These are phyloP conservation scores for Saccostrea echinata DNA, from an alignment of 1,140 invertebrate genomes.

Conservation along the genomic window DNA sequence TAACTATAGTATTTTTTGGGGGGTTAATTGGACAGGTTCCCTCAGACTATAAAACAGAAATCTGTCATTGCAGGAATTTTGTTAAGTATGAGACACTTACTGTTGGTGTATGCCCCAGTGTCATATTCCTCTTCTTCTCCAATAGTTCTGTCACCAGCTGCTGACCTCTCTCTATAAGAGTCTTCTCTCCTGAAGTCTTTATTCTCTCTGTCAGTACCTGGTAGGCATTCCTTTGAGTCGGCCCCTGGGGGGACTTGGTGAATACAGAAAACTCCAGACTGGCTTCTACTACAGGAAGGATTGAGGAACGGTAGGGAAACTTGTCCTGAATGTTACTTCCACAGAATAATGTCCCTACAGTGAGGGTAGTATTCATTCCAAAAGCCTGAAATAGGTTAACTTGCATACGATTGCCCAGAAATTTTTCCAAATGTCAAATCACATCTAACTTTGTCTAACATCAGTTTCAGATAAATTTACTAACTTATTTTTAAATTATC, in stretches of 20 bases:
- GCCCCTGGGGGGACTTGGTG: conserved; percentile 47
- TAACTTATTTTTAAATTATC: no score
- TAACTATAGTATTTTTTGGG: no score
- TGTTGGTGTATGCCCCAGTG: background rate
- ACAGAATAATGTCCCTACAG: conserved; percentile 52
- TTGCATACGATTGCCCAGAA: no score
- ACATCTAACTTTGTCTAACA: no score
- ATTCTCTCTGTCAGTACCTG: conserved; percentile 36
- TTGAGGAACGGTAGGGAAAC: conserved; percentile 25
- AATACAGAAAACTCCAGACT: conserved; percentile 53
- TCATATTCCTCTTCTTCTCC: background rate
- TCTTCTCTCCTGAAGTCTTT: background rate
- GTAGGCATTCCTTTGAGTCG: conserved; percentile 52
- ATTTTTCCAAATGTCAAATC: no score
- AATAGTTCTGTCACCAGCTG: conserved; percentile 40
- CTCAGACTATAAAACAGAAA: no score
- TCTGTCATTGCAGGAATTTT: no score
- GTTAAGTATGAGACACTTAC: background rate
- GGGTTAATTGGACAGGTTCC: no score
- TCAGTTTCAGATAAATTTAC: no score
- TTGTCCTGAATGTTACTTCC: conserved; percentile 60
- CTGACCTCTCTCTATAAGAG: conserved; percentile 2
- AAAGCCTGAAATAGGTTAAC: conserved; percentile 46
- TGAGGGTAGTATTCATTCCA: conserved; percentile 48
- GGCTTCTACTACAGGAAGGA: conserved; percentile 50